A percentile compares a stretch with the other conserved stretches of the same genome.
phyloP scores from a whole-genome alignment of 2,797 vertebrate genomes.

The Hydrophis major region DNA sequence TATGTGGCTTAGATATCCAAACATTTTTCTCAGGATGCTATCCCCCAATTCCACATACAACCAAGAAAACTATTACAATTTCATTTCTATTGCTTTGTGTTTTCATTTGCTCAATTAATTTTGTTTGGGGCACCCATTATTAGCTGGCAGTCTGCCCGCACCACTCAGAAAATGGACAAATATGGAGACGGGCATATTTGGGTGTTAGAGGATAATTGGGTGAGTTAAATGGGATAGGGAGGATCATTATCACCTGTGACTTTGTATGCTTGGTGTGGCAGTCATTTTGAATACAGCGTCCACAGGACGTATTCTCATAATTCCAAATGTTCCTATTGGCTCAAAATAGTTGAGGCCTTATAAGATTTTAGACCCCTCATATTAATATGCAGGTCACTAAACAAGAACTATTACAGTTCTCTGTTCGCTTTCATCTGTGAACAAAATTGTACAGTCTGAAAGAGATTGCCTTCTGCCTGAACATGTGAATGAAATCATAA shows the following conservation, averaged over 20 bases:
- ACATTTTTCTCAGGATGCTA: neutral
- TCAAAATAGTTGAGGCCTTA: neutral
- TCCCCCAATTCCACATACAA: neutral
- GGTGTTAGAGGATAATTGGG: neutral
- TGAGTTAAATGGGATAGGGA: neutral
- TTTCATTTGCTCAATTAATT: neutral
- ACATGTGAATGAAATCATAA: neutral
- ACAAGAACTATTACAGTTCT: neutral
- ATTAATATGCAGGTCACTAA: neutral
- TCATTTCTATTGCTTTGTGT: neutral
- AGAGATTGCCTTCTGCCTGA: neutral
- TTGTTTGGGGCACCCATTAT: neutral
- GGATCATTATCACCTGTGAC: neutral
- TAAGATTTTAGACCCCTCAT: neutral
- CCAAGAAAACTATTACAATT: neutral
- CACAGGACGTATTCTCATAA: neutral
- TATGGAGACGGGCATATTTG: neutral
- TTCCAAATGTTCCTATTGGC: neutral
- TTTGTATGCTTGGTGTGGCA: neutral
- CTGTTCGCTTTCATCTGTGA: neutral
- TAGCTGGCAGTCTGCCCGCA: neutral
- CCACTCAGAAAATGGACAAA: neutral
- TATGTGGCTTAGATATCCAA: neutral
- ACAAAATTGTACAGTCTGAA: neutral
- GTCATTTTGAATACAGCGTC: neutral